A percentile compares a stretch with the other conserved stretches of the same genome.
Evolutionary conservation across 1,140 invertebrate species (phyloP).

Genomic region (Stegodyphus mimosarum): DNA sequence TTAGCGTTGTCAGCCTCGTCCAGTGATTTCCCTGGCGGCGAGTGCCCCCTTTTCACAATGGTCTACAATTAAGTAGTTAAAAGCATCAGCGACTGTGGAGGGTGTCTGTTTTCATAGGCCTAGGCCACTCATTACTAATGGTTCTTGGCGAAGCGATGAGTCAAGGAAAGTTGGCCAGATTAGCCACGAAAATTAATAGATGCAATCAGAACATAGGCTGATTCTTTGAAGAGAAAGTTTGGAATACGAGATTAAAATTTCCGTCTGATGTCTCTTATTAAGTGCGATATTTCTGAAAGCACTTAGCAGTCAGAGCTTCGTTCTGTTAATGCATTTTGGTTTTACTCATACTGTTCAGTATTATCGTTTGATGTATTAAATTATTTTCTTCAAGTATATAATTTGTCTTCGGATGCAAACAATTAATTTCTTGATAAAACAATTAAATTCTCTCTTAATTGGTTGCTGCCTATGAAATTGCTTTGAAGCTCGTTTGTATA

Average conservation of each 20-base stretch:
- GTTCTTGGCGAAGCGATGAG: slow-evolving; percentile 36
- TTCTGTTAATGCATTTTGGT: no score
- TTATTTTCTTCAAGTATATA: no score
- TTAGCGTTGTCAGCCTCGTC: slow-evolving; percentile 30
- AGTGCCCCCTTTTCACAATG: slow-evolving; percentile 21
- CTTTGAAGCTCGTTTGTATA: no score
- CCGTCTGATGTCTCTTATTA: neutral
- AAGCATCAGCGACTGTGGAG: slow-evolving; percentile 29
- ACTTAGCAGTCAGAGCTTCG: no score
- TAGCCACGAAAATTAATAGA: slow-evolving; percentile 56
- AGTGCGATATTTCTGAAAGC: no score
- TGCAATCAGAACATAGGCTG: slow-evolving; percentile 27
- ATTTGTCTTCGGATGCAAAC: no score
- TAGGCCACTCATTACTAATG: slow-evolving; percentile 33
- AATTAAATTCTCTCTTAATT: no score
- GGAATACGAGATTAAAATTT: slow-evolving; percentile 17
- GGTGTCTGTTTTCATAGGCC: slow-evolving; percentile 51
- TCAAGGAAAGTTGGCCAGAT: neutral
- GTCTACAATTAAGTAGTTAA: slow-evolving; percentile 57
- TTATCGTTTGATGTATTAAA: no score
- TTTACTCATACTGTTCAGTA: no score
- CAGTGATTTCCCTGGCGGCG: slow-evolving; percentile 49
- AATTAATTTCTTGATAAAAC: no score
- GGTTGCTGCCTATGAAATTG: no score
- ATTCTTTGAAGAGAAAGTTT: neutral